Conservation (phyloP, 2,888 invertebrate genomes). For the Eristalinus aeneus region DNA sequence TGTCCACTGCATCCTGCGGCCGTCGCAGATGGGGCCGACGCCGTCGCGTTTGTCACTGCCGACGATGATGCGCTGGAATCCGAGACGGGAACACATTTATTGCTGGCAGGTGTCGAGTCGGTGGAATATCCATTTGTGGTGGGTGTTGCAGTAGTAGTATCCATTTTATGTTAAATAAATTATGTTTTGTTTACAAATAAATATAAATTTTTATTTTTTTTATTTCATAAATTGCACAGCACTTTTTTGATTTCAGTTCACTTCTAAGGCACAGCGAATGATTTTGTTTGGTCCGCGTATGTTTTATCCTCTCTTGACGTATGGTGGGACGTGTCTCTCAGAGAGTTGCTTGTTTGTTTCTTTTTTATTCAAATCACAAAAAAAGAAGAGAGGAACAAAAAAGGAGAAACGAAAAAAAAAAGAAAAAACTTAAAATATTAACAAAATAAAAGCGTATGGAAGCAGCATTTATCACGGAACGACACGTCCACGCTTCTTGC, state of each 20-base stretch:
- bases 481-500: conserved; percentile 49
- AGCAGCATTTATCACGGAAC: conserved; percentile 56
- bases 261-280: conserved; percentile 34
- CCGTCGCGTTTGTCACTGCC: conserved; percentile 40
- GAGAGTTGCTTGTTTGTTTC: conserved; percentile 1
- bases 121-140: conserved; percentile 74
- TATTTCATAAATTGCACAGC: conserved; percentile 74
- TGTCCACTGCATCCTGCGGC: conserved; percentile 22
- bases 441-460: conserved; percentile 46
- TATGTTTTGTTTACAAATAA: conserved; percentile 27
- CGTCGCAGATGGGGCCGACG: conserved; percentile 37
- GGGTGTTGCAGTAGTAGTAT: conserved; percentile 59
- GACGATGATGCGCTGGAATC: conserved; percentile 43
- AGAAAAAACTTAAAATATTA: conserved; percentile 46
- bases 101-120: conserved; percentile 53
- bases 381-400: conserved; percentile 3
- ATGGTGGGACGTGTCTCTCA: conserved; percentile 43
- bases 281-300: conserved; percentile 16
- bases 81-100: conserved; percentile 50
- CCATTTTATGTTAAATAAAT: conserved; percentile 60
- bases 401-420: conserved; percentile 14
- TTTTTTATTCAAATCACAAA: conserved; percentile 28
- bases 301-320: neutral
- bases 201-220: conserved; percentile 16
- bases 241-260: conserved; percentile 59